Conservation (phyloP, 1,140 invertebrate species). For the Arion vulgaris region DNA sequence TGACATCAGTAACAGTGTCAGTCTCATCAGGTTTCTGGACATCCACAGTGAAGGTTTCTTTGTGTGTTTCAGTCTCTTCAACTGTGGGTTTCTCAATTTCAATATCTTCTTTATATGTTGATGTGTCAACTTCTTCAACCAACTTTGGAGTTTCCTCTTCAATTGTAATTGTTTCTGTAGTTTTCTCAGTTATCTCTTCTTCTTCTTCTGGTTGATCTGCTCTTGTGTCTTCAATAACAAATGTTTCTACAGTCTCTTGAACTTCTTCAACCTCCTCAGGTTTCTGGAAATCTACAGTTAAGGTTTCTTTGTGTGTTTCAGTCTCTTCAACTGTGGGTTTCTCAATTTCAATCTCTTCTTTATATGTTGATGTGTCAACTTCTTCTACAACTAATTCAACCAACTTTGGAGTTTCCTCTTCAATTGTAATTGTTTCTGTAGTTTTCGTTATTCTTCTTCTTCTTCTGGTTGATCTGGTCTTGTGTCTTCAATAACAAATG, state of each 20-base stretch:
- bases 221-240: conserved; percentile 34
- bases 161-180: not conserved
- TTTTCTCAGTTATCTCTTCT: conserved; percentile 32
- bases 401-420: not conserved
- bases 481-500: no score
- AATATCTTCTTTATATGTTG: not conserved
- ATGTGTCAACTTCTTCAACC: not conserved
- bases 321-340: not conserved
- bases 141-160: conserved; percentile 7
- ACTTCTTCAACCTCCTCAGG: conserved; percentile 18
- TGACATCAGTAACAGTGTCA: no score
- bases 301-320: not conserved
- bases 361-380: not conserved
- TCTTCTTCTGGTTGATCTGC: conserved; percentile 44
- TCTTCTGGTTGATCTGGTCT: no score
- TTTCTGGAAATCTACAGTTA: not conserved
- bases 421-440: no score
- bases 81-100: conserved; percentile 29
- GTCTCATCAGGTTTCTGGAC: no score
- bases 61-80: not conserved
- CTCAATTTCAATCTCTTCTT: not conserved
- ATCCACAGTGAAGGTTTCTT: conserved; percentile 7
- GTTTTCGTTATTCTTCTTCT: no score
- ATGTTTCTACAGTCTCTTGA: conserved; percentile 8
- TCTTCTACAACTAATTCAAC: not conserved